A percentile compares a stretch with the other conserved stretches of the same genome.
These are phyloP conservation scores for Ennomos erosarius DNA, from an alignment of 2,888 invertebrate species.

Conservation along the genomic window DNA sequence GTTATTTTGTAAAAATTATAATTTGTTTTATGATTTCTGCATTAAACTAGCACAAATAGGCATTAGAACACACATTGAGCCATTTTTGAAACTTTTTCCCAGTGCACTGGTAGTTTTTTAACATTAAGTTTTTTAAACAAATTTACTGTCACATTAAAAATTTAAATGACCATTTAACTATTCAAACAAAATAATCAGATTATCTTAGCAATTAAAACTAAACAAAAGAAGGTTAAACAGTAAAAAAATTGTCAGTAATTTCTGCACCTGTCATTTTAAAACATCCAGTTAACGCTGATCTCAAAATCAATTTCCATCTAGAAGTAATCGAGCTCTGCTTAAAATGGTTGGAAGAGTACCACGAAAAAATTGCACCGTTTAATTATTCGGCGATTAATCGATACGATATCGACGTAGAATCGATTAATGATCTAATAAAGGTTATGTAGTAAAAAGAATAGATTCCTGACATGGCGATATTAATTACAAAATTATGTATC, in stretches of 20 bases:
- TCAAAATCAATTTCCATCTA: neutral
- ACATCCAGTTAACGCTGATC: constrained; percentile 34
- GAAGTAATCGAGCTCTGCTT: constrained; percentile 31
- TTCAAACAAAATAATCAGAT: constrained; percentile 47
- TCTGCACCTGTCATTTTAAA: constrained; percentile 46
- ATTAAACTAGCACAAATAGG: constrained; percentile 27
- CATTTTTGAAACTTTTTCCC: constrained; percentile 16
- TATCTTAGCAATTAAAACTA: constrained; percentile 50
- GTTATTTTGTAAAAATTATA: too few species aligned
- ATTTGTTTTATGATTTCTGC: constrained; percentile 34
- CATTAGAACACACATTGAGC: constrained; percentile 22
- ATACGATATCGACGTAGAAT: constrained; percentile 53
- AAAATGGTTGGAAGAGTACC: constrained; percentile 36
- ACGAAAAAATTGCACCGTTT: constrained; percentile 43
- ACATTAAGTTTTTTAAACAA: constrained; percentile 14
- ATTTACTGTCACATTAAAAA: constrained; percentile 40
- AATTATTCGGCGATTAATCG: constrained; percentile 54
- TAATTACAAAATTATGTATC: constrained; percentile 60
- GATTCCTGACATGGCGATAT: constrained; percentile 42
- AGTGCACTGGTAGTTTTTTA: neutral
- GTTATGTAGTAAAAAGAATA: constrained; percentile 48
- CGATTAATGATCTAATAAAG: constrained; percentile 48
- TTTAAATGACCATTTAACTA: constrained; percentile 41
- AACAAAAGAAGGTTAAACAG: constrained; percentile 53
- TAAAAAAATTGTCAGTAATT: constrained; percentile 34